Evolutionary conservation across 2,888 invertebrate species (phyloP).

Genomic region (Brachypalpus laphriformis): DNA sequence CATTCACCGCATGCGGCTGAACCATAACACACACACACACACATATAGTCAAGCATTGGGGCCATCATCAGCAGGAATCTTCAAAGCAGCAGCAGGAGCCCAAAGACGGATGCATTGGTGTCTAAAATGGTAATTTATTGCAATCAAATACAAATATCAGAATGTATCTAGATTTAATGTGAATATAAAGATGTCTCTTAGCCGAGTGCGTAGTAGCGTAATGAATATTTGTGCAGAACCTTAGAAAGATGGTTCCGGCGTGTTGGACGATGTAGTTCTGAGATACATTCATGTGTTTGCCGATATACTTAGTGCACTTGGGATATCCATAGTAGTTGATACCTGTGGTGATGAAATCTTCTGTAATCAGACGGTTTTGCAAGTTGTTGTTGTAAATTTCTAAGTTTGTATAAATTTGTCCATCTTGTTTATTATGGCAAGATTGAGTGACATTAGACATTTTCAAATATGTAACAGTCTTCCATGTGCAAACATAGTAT

Average conservation of each 20-base stretch:
- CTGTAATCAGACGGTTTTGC: slow-evolving; percentile 29
- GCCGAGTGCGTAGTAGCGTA: slow-evolving; percentile 63
- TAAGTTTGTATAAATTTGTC: slow-evolving; percentile 38
- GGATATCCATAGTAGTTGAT: neutral
- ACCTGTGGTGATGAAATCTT: slow-evolving; percentile 59
- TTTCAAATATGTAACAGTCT: neutral
- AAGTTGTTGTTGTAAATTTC: slow-evolving; percentile 24
- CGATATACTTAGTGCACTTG: neutral
- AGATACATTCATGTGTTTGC: neutral
- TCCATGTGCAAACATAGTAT: neutral
- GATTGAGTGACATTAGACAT: slow-evolving; percentile 36
- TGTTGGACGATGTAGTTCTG: neutral
- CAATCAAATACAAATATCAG: slow-evolving; percentile 73
- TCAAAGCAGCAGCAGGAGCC: neutral
- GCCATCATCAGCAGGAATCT: slow-evolving; percentile 55
- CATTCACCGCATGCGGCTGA: slow-evolving; percentile 71
- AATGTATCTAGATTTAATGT: slow-evolving; percentile 73
- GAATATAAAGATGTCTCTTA: slow-evolving; percentile 73
- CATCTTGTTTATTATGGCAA: slow-evolving; percentile 23
- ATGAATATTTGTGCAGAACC: slow-evolving; percentile 63
- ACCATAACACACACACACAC: slow-evolving; percentile 24
- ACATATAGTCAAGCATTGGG: slow-evolving; percentile 25
- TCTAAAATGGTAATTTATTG: slow-evolving; percentile 74
- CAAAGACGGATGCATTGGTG: slow-evolving; percentile 70
- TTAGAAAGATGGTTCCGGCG: slow-evolving; percentile 3